A percentile compares a stretch with the other conserved stretches of the same genome.
Evolutionary conservation across 2,797 vertebrate genomes (phyloP).

Genomic region (Buphagus erythrorhynchus): DNA sequence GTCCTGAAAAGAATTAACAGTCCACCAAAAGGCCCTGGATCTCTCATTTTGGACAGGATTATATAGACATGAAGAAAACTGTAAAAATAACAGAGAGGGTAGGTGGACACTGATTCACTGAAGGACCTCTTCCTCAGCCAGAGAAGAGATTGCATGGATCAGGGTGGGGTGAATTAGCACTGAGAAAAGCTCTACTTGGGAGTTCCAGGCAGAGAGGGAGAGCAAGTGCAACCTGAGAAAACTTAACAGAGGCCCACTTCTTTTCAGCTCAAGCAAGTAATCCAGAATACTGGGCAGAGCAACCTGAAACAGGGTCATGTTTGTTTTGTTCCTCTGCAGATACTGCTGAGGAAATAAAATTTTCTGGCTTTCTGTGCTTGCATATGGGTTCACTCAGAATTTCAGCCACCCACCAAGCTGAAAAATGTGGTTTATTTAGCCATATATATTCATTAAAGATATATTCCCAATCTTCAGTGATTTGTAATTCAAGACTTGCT

Average conservation of each 20-base stretch:
- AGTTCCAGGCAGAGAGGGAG: constrained; percentile 26
- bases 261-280: constrained; percentile 19
- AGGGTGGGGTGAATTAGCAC: neutral
- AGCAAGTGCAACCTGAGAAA: constrained; percentile 24
- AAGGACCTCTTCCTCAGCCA: neutral
- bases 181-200: neutral
- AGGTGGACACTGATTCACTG: neutral
- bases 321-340: constrained; percentile 66
- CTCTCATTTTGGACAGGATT: neutral
- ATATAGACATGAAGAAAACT: neutral
- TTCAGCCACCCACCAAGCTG: constrained; percentile 63
- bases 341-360: constrained; percentile 61
- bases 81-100: neutral
- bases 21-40: neutral
- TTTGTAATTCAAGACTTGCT: constrained; percentile 5
- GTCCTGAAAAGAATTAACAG: neutral
- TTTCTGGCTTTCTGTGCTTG: constrained; percentile 53
- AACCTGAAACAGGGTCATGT: constrained; percentile 63
- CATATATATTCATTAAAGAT: constrained; percentile 38
- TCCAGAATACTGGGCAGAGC: constrained; percentile 32
- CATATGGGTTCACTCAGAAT: constrained; percentile 68
- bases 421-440: constrained; percentile 39
- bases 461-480: neutral
- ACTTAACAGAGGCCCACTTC: constrained; percentile 27
- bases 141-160: neutral